These are phyloP conservation scores for Oriolus oriolus DNA, from an alignment of 2,113 vertebrate genomes.

Conservation along the genomic window DNA sequence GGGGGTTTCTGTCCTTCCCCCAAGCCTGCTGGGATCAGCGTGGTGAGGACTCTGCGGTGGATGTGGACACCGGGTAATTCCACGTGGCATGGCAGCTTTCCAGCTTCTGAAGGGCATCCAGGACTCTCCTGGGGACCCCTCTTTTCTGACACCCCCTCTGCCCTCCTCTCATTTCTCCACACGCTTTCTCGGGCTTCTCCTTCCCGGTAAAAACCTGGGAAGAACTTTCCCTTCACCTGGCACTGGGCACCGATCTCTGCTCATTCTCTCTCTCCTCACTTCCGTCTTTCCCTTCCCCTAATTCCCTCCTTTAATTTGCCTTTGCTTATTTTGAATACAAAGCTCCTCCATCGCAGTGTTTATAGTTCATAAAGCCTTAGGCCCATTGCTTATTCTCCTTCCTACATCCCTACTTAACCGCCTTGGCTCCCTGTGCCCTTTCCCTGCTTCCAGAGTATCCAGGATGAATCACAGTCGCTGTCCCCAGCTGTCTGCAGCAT, in stretches of 20 bases:
- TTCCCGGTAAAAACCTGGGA: background rate
- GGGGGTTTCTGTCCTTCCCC: background rate
- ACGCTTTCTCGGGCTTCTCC: background rate
- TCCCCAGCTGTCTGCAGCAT: background rate
- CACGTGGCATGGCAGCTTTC: fast-evolving
- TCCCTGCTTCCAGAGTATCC: background rate
- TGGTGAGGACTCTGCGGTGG: background rate
- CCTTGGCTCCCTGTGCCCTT: slow-evolving; percentile 10
- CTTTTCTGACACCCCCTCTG: background rate
- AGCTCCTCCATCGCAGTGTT: slow-evolving; percentile 33
- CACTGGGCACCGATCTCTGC: background rate
- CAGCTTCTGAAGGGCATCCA: background rate
- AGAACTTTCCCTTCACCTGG: background rate
- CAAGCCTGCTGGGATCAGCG: fast-evolving
- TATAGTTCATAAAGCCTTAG: slow-evolving; percentile 33
- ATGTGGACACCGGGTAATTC: background rate
- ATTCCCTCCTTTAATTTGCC: slow-evolving; percentile 19
- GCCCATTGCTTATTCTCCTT: slow-evolving; percentile 14
- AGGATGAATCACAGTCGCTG: background rate
- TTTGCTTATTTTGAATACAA: slow-evolving; percentile 52
- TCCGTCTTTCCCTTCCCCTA: background rate
- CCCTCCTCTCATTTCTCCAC: background rate
- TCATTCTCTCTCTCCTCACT: background rate
- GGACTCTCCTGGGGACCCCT: background rate
- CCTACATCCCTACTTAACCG: background rate